These are phyloP conservation scores for Eudasyphora cyanicolor DNA, from an alignment of 2,888 invertebrate species.

Conservation along the genomic window DNA sequence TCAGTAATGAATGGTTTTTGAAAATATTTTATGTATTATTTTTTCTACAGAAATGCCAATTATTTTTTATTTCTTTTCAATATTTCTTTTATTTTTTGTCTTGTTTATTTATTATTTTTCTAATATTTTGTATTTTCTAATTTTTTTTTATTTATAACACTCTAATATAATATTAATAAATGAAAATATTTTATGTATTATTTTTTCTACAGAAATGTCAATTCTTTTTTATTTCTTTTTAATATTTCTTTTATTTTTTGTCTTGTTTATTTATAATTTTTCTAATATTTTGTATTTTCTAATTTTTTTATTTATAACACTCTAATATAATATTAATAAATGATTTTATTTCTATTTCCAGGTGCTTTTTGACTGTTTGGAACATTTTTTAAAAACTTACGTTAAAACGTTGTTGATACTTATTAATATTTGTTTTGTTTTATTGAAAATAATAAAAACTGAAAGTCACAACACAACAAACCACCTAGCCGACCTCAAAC, in stretches of 20 bases:
- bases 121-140: conserved; percentile 22
- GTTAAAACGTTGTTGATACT: conserved; percentile 80
- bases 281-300: conserved; percentile 18
- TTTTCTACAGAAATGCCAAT: too few relatives aligned
- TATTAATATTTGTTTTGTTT: conserved; percentile 77
- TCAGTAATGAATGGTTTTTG: too few relatives aligned
- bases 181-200: too few relatives aligned
- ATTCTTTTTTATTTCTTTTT: too few relatives aligned
- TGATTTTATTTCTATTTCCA: conserved; percentile 70
- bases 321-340: too few relatives aligned
- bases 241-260: not conserved
- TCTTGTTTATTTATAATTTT: not conserved
- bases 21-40: too few relatives aligned
- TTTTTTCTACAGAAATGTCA: too few relatives aligned
- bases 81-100: too few relatives aligned
- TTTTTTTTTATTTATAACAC: not conserved
- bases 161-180: too few relatives aligned
- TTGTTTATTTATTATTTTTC: not conserved
- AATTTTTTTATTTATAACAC: not conserved
- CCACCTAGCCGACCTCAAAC: conserved; percentile 20
- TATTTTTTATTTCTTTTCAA: too few relatives aligned
- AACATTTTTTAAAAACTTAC: conserved; percentile 80
- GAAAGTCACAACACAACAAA: conserved; percentile 58
- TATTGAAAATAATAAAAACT: conserved; percentile 69
- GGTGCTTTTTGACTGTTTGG: conserved; percentile 81